These are phyloP conservation scores for Berghia stephanieae DNA, from an alignment of 1,140 invertebrate genomes.

Conservation along the genomic window DNA sequence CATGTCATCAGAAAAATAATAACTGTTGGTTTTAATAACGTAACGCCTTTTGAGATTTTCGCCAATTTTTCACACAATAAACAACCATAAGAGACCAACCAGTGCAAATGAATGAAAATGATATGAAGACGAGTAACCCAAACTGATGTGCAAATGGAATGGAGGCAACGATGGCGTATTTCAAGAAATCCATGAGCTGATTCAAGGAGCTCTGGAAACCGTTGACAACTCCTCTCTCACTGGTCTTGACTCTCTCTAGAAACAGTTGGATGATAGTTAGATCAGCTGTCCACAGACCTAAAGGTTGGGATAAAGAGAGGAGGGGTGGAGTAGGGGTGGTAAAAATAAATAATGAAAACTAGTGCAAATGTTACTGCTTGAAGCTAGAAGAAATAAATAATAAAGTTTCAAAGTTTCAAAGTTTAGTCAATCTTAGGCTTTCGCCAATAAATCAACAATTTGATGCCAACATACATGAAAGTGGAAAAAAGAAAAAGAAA, in stretches of 20 bases:
- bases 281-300: slow-evolving; percentile 72
- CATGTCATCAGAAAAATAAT: too few species aligned
- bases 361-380: too few species aligned
- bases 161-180: slow-evolving; percentile 69
- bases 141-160: slow-evolving; percentile 40
- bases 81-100: slow-evolving; percentile 28
- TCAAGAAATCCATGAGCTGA: slow-evolving; percentile 69
- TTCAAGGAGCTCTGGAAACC: slow-evolving; percentile 72
- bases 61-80: too few species aligned
- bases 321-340: background rate
- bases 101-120: slow-evolving; percentile 40
- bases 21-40: too few species aligned
- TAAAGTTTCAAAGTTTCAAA: background rate
- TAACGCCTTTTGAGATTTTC: too few species aligned
- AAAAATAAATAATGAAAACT: background rate
- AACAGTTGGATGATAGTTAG: slow-evolving; percentile 72
- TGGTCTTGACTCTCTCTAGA: slow-evolving; percentile 70
- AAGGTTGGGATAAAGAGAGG: slow-evolving; percentile 22
- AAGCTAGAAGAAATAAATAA: too few species aligned
- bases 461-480: too few species aligned
- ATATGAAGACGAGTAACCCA: slow-evolving; percentile 43
- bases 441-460: too few species aligned
- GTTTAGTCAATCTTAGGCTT: background rate
- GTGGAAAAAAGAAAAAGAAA: too few species aligned
- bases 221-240: slow-evolving; percentile 69